These are phyloP conservation scores for Actinia tenebrosa DNA, from an alignment of 64 coral and sea anemone genomes.

Conservation along the genomic window DNA sequence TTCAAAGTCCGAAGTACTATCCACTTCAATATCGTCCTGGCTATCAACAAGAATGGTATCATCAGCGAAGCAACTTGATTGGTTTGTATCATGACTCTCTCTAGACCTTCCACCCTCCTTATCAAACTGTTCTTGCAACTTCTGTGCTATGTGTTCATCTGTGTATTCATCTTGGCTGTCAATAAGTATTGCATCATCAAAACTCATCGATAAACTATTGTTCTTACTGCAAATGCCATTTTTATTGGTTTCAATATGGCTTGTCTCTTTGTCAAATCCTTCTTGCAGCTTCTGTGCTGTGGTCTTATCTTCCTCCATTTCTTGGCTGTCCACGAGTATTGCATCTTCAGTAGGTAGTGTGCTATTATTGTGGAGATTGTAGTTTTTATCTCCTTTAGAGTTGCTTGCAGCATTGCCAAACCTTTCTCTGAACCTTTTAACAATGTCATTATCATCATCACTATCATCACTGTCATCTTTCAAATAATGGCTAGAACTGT, in stretches of 20 bases:
- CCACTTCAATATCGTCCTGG: not conserved
- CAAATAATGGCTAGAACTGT: too few relatives aligned
- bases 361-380: not conserved
- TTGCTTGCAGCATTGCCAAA: not conserved
- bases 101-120: not conserved
- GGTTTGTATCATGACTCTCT: not conserved
- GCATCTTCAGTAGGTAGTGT: not conserved
- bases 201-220: not conserved
- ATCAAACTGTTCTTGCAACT: constrained; percentile 25
- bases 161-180: constrained; percentile 31
- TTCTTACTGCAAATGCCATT: not conserved
- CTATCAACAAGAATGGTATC: not conserved
- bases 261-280: constrained; percentile 12
- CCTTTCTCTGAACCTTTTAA: not conserved
- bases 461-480: not conserved
- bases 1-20: not conserved
- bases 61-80: not conserved
- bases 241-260: not conserved
- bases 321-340: constrained; percentile 34
- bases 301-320: not conserved
- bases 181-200: constrained; percentile 30
- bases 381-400: not conserved
- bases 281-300: constrained; percentile 3
- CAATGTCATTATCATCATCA: not conserved
- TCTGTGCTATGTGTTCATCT: not conserved